Conservation (phyloP, 2,113 vertebrate genomes). For the Crotalus viridis region DNA sequence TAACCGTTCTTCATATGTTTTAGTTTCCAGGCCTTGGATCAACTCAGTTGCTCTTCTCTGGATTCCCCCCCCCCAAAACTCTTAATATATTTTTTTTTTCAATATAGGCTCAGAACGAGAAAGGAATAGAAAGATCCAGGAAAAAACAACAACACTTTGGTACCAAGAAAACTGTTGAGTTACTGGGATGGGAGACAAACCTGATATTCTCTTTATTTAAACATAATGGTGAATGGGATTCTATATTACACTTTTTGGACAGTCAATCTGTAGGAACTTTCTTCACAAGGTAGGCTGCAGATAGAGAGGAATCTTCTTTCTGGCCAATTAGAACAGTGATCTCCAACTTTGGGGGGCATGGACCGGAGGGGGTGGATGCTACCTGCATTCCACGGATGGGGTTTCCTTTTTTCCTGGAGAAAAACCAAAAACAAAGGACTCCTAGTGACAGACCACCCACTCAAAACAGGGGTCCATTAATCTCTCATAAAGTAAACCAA, state of each 20-base stretch:
- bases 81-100: too few relatives aligned
- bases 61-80: too few relatives aligned
- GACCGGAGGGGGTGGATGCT: too few relatives aligned
- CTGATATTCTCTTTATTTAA: neutral
- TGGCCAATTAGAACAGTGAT: neutral
- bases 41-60: too few relatives aligned
- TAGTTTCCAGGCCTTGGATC: too few relatives aligned
- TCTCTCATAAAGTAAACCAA: neutral
- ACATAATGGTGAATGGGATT: neutral
- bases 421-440: neutral
- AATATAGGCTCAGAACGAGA: neutral
- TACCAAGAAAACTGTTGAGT: neutral
- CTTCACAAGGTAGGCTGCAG: neutral
- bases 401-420: neutral
- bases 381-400: too few relatives aligned
- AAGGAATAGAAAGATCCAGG: neutral
- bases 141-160: neutral
- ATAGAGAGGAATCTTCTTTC: neutral
- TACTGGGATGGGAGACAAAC: neutral
- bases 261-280: neutral
- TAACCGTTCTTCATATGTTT: too few relatives aligned
- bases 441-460: neutral
- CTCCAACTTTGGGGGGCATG: too few relatives aligned
- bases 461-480: neutral
- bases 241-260: neutral